These are phyloP conservation scores for Myiagra hebetior DNA, from an alignment of 2,113 vertebrate genomes.

Conservation along the genomic window DNA sequence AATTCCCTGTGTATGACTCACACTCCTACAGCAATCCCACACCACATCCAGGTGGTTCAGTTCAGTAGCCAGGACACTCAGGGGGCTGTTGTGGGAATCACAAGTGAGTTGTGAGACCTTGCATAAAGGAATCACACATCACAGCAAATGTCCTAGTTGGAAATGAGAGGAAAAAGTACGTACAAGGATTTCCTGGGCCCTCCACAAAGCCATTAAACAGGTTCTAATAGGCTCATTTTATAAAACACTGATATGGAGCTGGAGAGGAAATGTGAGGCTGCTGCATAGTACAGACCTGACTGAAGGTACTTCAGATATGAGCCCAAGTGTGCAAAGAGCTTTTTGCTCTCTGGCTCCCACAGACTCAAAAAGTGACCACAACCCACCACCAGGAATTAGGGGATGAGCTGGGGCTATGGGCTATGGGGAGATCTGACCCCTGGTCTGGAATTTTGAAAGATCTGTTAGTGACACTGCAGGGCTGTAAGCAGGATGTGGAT, in stretches of 20 bases:
- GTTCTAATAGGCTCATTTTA: neutral
- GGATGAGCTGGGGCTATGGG: neutral
- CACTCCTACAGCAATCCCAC: neutral
- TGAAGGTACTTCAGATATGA: neutral
- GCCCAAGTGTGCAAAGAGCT: neutral
- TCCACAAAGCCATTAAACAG: neutral
- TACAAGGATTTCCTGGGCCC: neutral
- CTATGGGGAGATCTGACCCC: neutral
- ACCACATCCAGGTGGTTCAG: neutral
- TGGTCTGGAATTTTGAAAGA: neutral
- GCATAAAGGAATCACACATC: neutral
- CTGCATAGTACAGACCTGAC: fast-evolving
- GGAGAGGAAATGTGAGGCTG: neutral
- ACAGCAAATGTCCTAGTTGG: neutral
- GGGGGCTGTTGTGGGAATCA: neutral
- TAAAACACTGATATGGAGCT: neutral
- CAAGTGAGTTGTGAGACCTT: neutral
- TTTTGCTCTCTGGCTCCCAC: neutral
- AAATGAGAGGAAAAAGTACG: neutral
- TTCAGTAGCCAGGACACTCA: fast-evolving
- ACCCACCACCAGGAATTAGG: neutral
- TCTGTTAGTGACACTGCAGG: neutral
- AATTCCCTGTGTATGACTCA: neutral
- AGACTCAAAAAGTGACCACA: neutral
- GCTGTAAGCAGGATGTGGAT: neutral